Conservation (phyloP, 2,113 vertebrate species). For the Pavo muticus region DNA sequence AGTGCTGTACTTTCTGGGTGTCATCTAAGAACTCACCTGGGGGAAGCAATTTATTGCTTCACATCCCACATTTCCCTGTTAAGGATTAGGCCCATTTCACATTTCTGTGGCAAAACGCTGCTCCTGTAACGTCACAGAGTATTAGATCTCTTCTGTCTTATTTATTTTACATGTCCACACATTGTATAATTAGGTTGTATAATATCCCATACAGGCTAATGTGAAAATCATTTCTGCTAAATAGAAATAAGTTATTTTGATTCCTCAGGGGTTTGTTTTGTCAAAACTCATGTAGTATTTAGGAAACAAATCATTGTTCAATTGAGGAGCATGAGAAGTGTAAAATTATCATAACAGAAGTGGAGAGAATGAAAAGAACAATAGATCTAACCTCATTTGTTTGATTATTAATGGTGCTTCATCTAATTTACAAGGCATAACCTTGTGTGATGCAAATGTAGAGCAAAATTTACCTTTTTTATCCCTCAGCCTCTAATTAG, state of each 20-base stretch:
- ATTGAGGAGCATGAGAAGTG: conserved; percentile 72
- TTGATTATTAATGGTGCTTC: conserved; percentile 76
- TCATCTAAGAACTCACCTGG: not conserved
- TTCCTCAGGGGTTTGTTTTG: conserved; percentile 80
- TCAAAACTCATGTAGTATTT: conserved; percentile 82
- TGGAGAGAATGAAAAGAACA: conserved; percentile 67
- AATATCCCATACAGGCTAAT: conserved; percentile 72
- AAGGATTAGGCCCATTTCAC: not conserved
- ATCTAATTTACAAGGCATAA: conserved; percentile 65
- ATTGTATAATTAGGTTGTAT: conserved; percentile 76
- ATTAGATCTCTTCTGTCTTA: conserved; percentile 50
- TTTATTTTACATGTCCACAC: conserved; percentile 74
- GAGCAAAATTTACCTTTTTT: conserved; percentile 64
- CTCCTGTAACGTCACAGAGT: not conserved
- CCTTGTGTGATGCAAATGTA: conserved; percentile 44
- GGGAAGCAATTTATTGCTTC: not conserved
- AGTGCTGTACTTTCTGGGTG: not conserved
- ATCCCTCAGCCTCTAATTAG: conserved; percentile 70
- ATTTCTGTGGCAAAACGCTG: not conserved
- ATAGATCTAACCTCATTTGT: conserved; percentile 71
- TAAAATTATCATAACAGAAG: conserved; percentile 79
- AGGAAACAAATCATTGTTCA: conserved; percentile 82
- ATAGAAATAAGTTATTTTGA: conserved; percentile 80
- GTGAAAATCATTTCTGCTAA: conserved; percentile 76
- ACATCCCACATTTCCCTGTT: not conserved